Evolutionary conservation across 2,888 invertebrate species (phyloP).

Genomic region (Cistogaster globosa): DNA sequence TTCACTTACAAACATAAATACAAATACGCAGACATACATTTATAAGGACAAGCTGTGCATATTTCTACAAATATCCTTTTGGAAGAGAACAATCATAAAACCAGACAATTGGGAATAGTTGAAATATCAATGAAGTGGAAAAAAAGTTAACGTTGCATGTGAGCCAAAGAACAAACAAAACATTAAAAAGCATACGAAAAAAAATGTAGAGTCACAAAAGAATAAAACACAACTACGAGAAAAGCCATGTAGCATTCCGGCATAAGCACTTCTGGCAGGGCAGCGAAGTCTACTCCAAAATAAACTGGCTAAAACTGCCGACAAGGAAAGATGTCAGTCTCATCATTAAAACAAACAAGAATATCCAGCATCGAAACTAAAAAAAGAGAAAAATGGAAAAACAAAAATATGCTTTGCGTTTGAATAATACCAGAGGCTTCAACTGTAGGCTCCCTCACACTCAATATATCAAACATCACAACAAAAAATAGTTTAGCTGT

Average conservation of each 20-base stretch:
- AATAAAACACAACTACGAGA: constrained; percentile 1
- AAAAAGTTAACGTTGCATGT: constrained; percentile 71
- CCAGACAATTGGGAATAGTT: constrained; percentile 71
- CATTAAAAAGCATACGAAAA: neutral
- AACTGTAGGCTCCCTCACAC: constrained; percentile 50
- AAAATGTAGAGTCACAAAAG: neutral
- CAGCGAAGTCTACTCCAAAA: constrained; percentile 29
- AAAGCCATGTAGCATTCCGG: constrained; percentile 4
- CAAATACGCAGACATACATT: neutral
- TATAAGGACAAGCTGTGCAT: constrained; percentile 4
- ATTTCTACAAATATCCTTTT: constrained; percentile 19
- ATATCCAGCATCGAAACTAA: constrained; percentile 10
- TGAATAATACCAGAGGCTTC: constrained; percentile 57
- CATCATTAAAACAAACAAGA: constrained; percentile 52
- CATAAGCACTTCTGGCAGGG: constrained; percentile 42
- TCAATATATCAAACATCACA: neutral
- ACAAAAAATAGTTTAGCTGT: constrained; percentile 25
- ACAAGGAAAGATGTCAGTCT: constrained; percentile 48
- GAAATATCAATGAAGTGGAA: constrained; percentile 71
- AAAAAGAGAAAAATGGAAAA: constrained; percentile 4
- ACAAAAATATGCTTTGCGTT: constrained; percentile 41
- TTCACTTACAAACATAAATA: no score
- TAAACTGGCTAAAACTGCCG: constrained; percentile 41
- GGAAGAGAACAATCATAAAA: constrained; percentile 64
- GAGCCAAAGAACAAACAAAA: constrained; percentile 67